A percentile compares a stretch with the other conserved stretches of the same genome.
phyloP scores from a whole-genome alignment of 2,113 vertebrate species.

The Dascyllus trimaculatus region DNA sequence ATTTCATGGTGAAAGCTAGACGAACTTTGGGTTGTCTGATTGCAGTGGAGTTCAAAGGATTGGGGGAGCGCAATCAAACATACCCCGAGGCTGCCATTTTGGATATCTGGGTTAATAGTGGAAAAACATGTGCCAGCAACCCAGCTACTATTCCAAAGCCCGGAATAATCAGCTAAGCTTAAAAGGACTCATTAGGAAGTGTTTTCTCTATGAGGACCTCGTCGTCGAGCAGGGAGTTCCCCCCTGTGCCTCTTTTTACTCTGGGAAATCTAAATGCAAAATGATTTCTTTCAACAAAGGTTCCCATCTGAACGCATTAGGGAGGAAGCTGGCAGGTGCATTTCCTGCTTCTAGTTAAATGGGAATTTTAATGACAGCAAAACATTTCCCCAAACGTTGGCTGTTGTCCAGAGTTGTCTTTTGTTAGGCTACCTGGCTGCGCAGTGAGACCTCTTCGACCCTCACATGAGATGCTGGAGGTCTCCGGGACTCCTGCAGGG shows the following conservation, averaged over 20 bases:
- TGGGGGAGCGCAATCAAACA: slow-evolving; percentile 59
- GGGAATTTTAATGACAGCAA: slow-evolving; percentile 53
- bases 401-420: slow-evolving; percentile 57
- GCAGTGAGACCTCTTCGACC: slow-evolving; percentile 14
- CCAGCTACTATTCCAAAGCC: slow-evolving; percentile 48
- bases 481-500: slow-evolving; percentile 21
- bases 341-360: slow-evolving; percentile 51
- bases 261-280: slow-evolving; percentile 76
- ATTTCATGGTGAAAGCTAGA: slow-evolving; percentile 59
- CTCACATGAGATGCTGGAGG: slow-evolving; percentile 33
- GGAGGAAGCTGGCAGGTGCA: slow-evolving; percentile 49
- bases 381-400: slow-evolving; percentile 47
- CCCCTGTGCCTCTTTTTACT: slow-evolving; percentile 38
- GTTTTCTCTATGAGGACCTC: slow-evolving; percentile 32
- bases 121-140: slow-evolving; percentile 55
- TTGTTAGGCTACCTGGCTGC: slow-evolving; percentile 29
- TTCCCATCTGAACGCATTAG: slow-evolving; percentile 57
- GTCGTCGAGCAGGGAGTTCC: slow-evolving; percentile 21
- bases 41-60: slow-evolving; percentile 73
- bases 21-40: slow-evolving; percentile 58
- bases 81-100: slow-evolving; percentile 66
- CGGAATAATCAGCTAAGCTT: slow-evolving; percentile 55
- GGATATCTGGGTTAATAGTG: slow-evolving; percentile 72
- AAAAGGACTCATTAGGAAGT: slow-evolving; percentile 55
- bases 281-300: slow-evolving; percentile 66